Conservation (phyloP, 2,888 invertebrate species). For the Perizoma flavofasciatum region DNA sequence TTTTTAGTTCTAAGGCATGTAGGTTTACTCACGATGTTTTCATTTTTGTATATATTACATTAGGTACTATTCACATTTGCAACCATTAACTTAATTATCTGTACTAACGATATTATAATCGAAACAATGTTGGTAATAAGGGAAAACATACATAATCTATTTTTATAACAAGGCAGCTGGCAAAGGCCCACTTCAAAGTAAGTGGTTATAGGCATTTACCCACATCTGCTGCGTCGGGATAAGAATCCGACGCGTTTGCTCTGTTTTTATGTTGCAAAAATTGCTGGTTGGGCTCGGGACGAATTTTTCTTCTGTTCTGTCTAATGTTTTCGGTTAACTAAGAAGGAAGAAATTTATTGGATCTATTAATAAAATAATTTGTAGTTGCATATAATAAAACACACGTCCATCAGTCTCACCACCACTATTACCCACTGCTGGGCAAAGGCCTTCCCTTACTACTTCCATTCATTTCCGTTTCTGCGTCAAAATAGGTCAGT, state of each 20-base stretch:
- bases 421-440: too few relatives aligned
- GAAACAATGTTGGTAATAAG: neutral
- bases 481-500: too few relatives aligned
- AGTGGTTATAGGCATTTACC: slow-evolving; percentile 30
- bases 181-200: slow-evolving; percentile 22
- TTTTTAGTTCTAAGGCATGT: too few relatives aligned
- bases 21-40: too few relatives aligned
- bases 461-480: too few relatives aligned
- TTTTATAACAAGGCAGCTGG: slow-evolving; percentile 20
- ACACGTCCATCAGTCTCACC: too few relatives aligned
- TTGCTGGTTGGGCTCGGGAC: slow-evolving; percentile 6
- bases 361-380: too few relatives aligned
- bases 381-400: too few relatives aligned
- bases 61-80: neutral
- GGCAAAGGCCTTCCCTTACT: too few relatives aligned
- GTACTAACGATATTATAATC: neutral
- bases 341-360: too few relatives aligned
- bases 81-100: neutral
- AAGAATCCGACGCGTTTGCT: slow-evolving; percentile 10
- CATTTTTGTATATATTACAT: too few relatives aligned
- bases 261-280: slow-evolving; percentile 23
- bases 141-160: neutral
- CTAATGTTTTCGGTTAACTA: neutral
- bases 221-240: slow-evolving; percentile 26
- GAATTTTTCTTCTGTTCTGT: slow-evolving; percentile 2